Base-by-base conservation (phyloP, 2,888 invertebrate genomes). In the Amblyjoppa proteus region DNA sequence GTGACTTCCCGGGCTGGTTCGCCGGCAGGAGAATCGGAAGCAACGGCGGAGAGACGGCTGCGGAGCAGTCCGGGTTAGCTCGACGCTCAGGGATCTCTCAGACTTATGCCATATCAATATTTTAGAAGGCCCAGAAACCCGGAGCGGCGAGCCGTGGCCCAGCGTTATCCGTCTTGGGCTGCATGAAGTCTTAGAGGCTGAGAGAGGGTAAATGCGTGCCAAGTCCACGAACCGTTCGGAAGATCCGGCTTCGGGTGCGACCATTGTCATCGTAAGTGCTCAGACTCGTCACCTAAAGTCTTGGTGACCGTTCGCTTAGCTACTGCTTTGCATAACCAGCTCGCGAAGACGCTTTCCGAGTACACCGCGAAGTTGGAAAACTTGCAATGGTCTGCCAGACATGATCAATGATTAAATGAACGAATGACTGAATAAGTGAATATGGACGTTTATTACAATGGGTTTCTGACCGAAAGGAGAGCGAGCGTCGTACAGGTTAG, bases 81-180 rank as follows among this genome's bases (percentile, higher is more conserved):
- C 69, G 58, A 77, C 61, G 66, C 81, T 41, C 81, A 16, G 74
- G 64, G 68, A 87, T 84, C 76, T 79, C 70, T n/a, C 41, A 34
- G 77, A 81, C 78, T 84, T 82, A 64, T 79, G 64, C 77, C 56
- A 80, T 78, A 80, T 87, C 81, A 85, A 87, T 87, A 85, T 87
- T 87, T 87, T 80, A 85, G 11, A 70, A 66, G 73, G 13, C 51
- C 51, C 7, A n/a, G 58, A 34, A 38, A 16, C 13, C 69, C 56
- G 11, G 45, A 70, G 28, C 34, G 53, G 0, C 16, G 38, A 70
- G 70, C 28, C 6, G 31, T 28, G 31, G 61, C 34, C 13, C 28
- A 6, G 64, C 41, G 25, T 71, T 66, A 77, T 77, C 61, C 49
- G 58, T 82, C 76, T 7, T 41, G 38, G 49, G 51, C 9, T 41